Base-by-base conservation (phyloP, 53 echinoderm and acorn worm genomes). In the Astropecten irregularis region DNA sequence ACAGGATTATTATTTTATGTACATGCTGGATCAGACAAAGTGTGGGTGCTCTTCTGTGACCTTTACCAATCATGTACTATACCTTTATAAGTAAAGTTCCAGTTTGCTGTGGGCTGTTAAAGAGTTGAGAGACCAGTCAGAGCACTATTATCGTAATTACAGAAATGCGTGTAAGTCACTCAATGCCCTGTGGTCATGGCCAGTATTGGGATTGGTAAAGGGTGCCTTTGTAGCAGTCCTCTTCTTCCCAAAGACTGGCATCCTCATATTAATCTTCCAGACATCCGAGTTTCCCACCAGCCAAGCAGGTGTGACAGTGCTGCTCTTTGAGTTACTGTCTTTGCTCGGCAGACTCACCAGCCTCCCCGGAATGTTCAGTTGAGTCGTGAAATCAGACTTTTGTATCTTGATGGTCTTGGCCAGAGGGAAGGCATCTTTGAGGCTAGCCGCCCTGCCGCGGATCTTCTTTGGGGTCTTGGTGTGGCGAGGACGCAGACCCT, bases 371-470 rank as follows among this genome's bases (percentile, higher is more conserved):
- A 87, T 56, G 31, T 60, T 83, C 42, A 91, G 68, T 21, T 68
- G 49, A 15, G 77, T 87, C 14, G 87, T 86, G 57, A 91, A 82
- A 57, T 87, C 85, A 25, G 81, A 66, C 51, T 69, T 91, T 18
- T 86, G 68, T 55, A 84, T 53, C 40, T 61, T 84, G 54, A 81
- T 87, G 15, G 81, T 87, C 69, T 95, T 95, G 2, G 89, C 68
- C 19, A 91, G 59, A 9, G 93, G 91, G 42, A 95, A 95, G 42
- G 88, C 89, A 60, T 95, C 95, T 58, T 91, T 91, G 30, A 93
- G 44, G 30, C 83, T 71, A 4, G 82, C 81, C 14, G 93, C 91
- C 47, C 93, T 40, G 22, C 93, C 77, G 34, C 93, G 56, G 15
- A 48, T 79, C 59, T 93, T 81, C 68, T 86, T 88, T 49, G 88